These are phyloP conservation scores for Linurgus olivaceus DNA, from an alignment of 2,797 vertebrate genomes.

Conservation along the genomic window DNA sequence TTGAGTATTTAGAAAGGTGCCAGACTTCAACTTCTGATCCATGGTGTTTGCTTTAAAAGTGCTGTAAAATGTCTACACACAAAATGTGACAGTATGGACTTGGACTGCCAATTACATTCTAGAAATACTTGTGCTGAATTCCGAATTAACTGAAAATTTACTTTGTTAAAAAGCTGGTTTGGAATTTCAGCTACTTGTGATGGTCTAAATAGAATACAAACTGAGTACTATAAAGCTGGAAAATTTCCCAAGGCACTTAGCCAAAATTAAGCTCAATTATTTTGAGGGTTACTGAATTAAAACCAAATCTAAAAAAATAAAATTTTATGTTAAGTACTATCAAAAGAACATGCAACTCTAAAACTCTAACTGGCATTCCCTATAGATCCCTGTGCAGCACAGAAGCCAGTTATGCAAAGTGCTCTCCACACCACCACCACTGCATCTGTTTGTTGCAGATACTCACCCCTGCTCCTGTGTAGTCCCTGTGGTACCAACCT, in stretches of 20 bases:
- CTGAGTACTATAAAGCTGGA: background rate
- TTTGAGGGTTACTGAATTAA: background rate
- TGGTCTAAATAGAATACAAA: background rate
- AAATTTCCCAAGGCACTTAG: background rate
- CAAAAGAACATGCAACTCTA: background rate
- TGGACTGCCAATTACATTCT: background rate
- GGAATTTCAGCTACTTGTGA: background rate
- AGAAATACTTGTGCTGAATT: background rate
- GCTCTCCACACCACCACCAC: background rate
- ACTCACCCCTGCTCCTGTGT: background rate
- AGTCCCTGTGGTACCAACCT: accelerated
- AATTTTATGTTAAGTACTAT: background rate
- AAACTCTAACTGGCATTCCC: background rate
- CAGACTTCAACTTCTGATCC: conserved; percentile 28
- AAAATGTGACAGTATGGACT: background rate
- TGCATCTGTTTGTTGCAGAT: background rate
- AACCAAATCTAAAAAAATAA: background rate
- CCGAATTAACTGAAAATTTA: background rate
- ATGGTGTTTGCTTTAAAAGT: conserved; percentile 42
- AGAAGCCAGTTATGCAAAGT: background rate
- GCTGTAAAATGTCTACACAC: background rate
- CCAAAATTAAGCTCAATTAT: background rate
- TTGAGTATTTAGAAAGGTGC: background rate
- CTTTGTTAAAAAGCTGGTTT: background rate
- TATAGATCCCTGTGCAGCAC: background rate